A percentile compares a stretch with the other conserved stretches of the same genome.
phyloP scores from a whole-genome alignment of 2,888 invertebrate genomes.

The Ochropacha duplaris region DNA sequence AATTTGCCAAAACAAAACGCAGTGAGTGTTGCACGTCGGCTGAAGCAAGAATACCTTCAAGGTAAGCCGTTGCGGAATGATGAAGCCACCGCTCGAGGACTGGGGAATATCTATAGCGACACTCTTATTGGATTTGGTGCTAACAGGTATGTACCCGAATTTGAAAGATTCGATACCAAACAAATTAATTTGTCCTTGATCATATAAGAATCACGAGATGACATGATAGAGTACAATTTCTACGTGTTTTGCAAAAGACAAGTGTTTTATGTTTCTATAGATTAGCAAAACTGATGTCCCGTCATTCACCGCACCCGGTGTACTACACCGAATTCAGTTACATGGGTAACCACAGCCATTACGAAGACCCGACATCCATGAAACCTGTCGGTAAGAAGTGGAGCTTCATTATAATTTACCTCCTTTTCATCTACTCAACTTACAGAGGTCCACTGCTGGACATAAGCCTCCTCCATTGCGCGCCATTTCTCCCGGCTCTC shows the following conservation, averaged over 20 bases:
- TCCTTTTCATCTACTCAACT: too few relatives aligned
- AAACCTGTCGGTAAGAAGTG: constrained; percentile 72
- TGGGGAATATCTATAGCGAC: constrained; percentile 84
- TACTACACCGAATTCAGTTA: constrained; percentile 86
- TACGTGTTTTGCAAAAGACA: too few relatives aligned
- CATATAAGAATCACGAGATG: too few relatives aligned
- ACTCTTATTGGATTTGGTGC: constrained; percentile 82
- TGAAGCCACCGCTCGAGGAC: constrained; percentile 53
- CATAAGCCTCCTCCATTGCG: too few relatives aligned
- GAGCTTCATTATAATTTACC: too few relatives aligned
- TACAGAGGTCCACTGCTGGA: too few relatives aligned
- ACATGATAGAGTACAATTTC: too few relatives aligned
- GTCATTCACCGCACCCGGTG: constrained; percentile 80
- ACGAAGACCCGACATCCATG: constrained; percentile 78
- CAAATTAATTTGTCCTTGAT: too few relatives aligned
- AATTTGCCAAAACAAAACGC: constrained; percentile 82
- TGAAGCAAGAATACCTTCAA: constrained; percentile 74
- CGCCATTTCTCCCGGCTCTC: too few relatives aligned
- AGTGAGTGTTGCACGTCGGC: constrained; percentile 69
- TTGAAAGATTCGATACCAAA: not conserved
- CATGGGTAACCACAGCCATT: constrained; percentile 84
- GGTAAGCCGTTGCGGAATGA: constrained; percentile 59
- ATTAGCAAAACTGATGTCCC: constrained; percentile 82
- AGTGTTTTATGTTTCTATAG: constrained; percentile 38
- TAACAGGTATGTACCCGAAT: constrained; percentile 58